Conservation (phyloP, 2,113 vertebrate genomes). For the Nyctereutes procyonoides region DNA sequence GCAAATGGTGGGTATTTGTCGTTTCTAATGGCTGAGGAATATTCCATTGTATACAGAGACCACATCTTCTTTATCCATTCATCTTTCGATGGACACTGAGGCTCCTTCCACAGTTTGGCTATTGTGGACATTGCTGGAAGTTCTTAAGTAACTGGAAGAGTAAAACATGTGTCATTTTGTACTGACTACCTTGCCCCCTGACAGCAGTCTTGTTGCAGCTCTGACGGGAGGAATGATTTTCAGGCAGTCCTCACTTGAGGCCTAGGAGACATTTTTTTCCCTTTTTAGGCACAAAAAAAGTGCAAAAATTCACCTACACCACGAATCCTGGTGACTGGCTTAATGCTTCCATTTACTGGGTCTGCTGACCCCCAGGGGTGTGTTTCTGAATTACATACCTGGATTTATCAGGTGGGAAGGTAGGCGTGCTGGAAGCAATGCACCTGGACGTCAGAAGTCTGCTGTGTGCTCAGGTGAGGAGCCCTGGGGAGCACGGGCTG, state of each 20-base stretch:
- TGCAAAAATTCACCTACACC: neutral
- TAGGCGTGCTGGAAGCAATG: neutral
- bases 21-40: too few species aligned
- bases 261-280: neutral
- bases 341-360: fast-evolving
- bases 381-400: too few species aligned
- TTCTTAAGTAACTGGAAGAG: neutral
- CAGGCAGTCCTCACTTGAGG: neutral
- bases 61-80: too few species aligned
- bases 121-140: too few species aligned
- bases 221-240: too few species aligned
- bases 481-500: fast-evolving
- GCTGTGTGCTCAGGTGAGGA: fast-evolving
- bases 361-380: too few species aligned
- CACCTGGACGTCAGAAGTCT: fast-evolving
- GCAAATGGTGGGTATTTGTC: too few species aligned
- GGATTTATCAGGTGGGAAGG: too few species aligned
- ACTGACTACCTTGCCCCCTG: neutral
- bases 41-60: too few species aligned
- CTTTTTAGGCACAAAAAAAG: neutral
- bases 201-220: neutral
- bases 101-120: too few species aligned
- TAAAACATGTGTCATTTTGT: fast-evolving
- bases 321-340: fast-evolving
- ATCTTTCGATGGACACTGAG: too few species aligned